Conservation (phyloP, 2,113 vertebrate genomes). For the Gracilinanus agilis region DNA sequence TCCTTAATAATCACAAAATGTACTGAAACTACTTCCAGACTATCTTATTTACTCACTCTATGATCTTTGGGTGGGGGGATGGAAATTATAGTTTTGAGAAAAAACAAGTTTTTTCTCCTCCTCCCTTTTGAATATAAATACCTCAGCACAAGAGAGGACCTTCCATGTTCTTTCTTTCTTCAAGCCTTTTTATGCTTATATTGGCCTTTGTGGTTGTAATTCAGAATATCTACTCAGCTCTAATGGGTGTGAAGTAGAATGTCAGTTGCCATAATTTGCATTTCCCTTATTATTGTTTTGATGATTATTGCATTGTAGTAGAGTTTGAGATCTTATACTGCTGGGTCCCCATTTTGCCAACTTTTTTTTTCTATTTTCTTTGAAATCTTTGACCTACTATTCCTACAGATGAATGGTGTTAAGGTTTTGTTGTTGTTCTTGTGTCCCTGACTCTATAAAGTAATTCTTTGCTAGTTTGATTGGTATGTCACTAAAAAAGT, state of each 20-base stretch:
- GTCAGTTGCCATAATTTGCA: neutral
- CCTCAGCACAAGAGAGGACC: too few species aligned
- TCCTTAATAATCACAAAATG: too few species aligned
- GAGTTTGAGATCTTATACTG: neutral
- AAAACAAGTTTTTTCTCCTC: too few species aligned
- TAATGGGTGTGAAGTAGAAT: neutral
- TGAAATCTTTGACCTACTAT: neutral
- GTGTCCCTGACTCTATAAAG: neutral
- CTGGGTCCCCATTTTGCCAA: neutral
- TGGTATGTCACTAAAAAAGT: neutral
- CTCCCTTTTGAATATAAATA: too few species aligned
- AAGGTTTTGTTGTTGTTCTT: neutral
- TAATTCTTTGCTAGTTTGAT: neutral
- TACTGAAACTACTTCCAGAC: too few species aligned
- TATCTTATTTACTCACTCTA: too few species aligned
- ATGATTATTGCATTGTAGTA: neutral
- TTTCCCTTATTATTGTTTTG: neutral
- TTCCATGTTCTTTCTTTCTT: too few species aligned
- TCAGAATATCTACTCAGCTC: too few species aligned
- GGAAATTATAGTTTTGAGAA: too few species aligned
- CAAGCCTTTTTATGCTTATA: too few species aligned
- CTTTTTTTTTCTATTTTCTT: neutral
- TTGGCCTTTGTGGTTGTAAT: too few species aligned
- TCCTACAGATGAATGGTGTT: neutral
- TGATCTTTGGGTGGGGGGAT: too few species aligned